phyloP scores from a whole-genome alignment of 2,797 vertebrate genomes.

The Cheirogaleus major region DNA sequence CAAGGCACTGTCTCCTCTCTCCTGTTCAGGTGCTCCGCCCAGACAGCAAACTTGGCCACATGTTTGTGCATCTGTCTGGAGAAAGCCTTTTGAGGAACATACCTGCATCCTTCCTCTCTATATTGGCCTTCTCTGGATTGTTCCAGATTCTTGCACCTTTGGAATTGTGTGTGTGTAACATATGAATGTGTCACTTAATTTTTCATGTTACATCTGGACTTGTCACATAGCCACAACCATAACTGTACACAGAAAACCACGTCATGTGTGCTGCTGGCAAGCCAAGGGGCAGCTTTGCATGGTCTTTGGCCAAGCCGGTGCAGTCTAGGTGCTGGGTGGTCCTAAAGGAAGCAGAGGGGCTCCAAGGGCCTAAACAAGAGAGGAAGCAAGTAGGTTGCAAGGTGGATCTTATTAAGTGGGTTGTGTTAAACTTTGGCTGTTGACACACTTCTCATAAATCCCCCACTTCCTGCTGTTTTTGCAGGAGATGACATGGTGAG shows the following conservation, averaged over 20 bases:
- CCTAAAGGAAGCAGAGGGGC: not conserved
- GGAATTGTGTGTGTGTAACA: not conserved
- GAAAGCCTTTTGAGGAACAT: not conserved
- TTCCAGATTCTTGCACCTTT: not conserved
- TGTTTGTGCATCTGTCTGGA: not conserved
- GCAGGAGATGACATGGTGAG: not conserved
- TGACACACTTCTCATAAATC: not conserved
- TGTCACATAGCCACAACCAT: not conserved
- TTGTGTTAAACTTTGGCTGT: not conserved
- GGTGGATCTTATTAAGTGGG: not conserved
- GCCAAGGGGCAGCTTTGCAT: not conserved
- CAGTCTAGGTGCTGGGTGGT: not conserved
- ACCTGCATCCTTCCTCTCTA: rapidly evolving
- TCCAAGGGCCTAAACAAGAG: not conserved
- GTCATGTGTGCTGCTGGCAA: not conserved
- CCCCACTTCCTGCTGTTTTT: not conserved
- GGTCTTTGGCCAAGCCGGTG: not conserved
- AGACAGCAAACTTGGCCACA: not conserved
- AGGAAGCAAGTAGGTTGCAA: too few species aligned
- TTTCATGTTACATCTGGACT: not conserved
- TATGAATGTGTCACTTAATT: not conserved
- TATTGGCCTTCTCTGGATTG: not conserved
- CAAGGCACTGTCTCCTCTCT: not conserved
- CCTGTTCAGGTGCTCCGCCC: not conserved
- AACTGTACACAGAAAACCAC: too few species aligned